phyloP scores from a whole-genome alignment of 2,888 invertebrate genomes.

The Litoditis marina region DNA sequence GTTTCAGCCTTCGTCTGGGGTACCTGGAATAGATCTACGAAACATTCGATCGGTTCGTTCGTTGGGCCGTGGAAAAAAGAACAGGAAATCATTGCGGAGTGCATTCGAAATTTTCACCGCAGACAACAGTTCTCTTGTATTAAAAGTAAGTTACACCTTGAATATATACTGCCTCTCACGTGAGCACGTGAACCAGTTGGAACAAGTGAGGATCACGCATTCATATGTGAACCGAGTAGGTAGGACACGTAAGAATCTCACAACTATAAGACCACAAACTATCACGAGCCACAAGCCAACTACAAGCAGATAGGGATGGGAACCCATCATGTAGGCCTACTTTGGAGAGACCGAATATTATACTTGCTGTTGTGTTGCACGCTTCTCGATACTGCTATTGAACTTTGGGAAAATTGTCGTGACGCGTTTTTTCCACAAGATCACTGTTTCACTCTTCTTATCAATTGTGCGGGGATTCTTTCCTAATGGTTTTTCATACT shows the following conservation, averaged over 20 bases:
- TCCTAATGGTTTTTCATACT: not conserved
- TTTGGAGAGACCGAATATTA: too few species aligned
- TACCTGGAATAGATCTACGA: slow-evolving; percentile 75
- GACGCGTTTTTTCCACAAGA: not conserved
- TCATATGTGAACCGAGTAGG: too few species aligned
- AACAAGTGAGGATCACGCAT: too few species aligned
- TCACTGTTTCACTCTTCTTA: not conserved
- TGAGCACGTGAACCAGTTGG: too few species aligned
- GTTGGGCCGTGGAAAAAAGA: slow-evolving; percentile 74
- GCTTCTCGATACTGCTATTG: not conserved
- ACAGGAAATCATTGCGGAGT: slow-evolving; percentile 79
- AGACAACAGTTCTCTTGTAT: slow-evolving; percentile 79
- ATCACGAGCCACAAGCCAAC: too few species aligned
- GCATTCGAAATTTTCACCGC: slow-evolving; percentile 91
- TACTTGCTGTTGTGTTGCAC: not conserved
- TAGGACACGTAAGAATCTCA: too few species aligned
- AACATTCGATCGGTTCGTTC: slow-evolving; percentile 92
- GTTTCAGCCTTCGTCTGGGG: not conserved
- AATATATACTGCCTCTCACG: too few species aligned
- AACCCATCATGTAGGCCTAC: too few species aligned
- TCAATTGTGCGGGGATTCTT: too few species aligned
- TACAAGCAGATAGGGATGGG: too few species aligned
- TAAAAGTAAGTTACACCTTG: slow-evolving; percentile 72
- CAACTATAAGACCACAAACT: too few species aligned
- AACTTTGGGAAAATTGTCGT: not conserved